Evolutionary conservation across 2,797 vertebrate genomes (phyloP).

Genomic region (Zonotrichia albicollis): DNA sequence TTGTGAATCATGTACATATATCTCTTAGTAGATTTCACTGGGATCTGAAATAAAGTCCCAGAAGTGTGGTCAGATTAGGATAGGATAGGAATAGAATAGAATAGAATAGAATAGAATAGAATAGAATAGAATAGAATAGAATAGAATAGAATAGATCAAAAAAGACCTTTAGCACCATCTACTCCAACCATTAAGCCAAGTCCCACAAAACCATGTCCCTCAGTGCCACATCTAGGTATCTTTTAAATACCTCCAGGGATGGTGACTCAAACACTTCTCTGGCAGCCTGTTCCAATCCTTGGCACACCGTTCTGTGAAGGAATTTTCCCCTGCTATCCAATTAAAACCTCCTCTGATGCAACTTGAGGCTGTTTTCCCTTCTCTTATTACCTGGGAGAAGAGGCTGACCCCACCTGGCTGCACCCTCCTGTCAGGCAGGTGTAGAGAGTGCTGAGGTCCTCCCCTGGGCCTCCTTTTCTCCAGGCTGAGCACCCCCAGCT

Average conservation of each 20-base stretch:
- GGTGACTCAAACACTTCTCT: neutral
- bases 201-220: neutral
- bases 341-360: neutral
- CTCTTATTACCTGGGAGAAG: fast-evolving
- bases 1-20: neutral
- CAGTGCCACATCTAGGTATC: neutral
- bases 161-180: neutral
- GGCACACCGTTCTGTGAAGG: neutral
- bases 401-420: fast-evolving
- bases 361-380: neutral
- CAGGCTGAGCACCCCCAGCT: no score
- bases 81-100: neutral
- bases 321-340: neutral
- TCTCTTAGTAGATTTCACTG: neutral
- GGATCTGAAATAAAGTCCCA: neutral
- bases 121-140: no score
- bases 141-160: neutral
- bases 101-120: neutral
- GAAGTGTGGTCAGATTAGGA: neutral
- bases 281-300: neutral
- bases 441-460: no score
- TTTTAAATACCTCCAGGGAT: neutral
- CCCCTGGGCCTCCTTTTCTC: no score
- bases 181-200: neutral
- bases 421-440: no score